These are phyloP conservation scores for Delphinus delphis DNA, from an alignment of 2,113 vertebrate genomes.

Conservation along the genomic window DNA sequence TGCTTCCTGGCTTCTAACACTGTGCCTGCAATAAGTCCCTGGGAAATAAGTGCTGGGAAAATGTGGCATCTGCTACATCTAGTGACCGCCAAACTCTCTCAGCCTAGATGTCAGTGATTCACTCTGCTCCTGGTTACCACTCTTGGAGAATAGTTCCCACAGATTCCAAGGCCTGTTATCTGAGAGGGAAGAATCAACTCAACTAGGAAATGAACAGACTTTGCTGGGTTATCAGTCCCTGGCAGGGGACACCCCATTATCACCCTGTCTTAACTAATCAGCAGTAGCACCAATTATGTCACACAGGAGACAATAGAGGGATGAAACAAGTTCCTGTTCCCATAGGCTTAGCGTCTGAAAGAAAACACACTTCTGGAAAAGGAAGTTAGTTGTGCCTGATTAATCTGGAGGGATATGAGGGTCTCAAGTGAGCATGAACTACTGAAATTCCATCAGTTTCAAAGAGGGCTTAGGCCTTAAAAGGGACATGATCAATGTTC, in stretches of 20 bases:
- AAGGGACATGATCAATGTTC: background rate
- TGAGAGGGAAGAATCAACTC: constrained; percentile 23
- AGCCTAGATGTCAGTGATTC: background rate
- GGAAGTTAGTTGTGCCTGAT: constrained; percentile 32
- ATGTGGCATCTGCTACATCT: too few relatives aligned
- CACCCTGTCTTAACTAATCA: constrained; percentile 24
- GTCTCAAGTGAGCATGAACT: background rate
- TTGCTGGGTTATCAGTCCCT: constrained; percentile 34
- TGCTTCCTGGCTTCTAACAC: background rate
- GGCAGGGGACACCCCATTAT: background rate
- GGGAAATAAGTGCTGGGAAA: background rate
- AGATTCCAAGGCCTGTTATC: background rate
- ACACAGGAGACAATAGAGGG: background rate
- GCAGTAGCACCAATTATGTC: constrained; percentile 31
- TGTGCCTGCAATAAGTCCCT: background rate
- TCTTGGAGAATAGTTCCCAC: background rate
- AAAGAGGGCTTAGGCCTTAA: background rate
- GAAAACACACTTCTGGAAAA: constrained; percentile 37
- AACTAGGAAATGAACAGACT: constrained; percentile 46
- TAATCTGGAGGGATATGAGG: background rate
- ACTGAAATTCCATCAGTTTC: background rate
- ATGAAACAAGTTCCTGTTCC: constrained; percentile 59
- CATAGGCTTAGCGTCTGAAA: constrained; percentile 11
- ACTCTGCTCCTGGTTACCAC: background rate
- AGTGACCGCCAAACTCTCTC: background rate